phyloP scores from a whole-genome alignment of 2,888 invertebrate species.

The Xestobium rufovillosum region DNA sequence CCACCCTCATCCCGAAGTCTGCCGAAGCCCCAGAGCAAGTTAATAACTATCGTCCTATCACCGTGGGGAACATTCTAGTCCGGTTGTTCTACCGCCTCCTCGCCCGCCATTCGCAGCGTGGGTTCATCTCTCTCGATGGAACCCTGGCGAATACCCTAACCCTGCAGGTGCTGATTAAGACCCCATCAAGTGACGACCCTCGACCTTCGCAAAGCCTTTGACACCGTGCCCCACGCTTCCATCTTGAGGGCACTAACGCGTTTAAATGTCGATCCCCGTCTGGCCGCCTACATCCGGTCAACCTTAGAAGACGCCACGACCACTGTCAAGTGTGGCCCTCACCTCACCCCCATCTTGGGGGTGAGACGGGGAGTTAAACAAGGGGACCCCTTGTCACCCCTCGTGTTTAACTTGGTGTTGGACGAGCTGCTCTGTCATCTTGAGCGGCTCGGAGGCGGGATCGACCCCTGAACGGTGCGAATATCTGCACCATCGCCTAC shows the following conservation, averaged over 20 bases:
- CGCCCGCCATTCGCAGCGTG: constrained; percentile 14
- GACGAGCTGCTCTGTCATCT: background rate
- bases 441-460: constrained; percentile 1
- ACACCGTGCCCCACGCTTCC: background rate
- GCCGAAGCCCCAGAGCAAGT: constrained; percentile 5
- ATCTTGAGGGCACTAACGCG: background rate
- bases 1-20: constrained; percentile 16
- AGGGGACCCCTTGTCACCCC: background rate
- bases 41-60: constrained; percentile 21
- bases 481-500: background rate
- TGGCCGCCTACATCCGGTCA: background rate
- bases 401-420: background rate
- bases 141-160: background rate
- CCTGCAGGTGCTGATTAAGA: background rate
- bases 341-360: background rate
- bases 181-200: background rate
- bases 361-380: background rate
- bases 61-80: constrained; percentile 15
- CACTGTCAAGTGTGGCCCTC: background rate
- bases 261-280: background rate
- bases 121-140: constrained; percentile 19
- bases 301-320: background rate
- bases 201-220: background rate
- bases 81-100: constrained; percentile 16
- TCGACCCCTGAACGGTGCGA: background rate